A percentile compares a stretch with the other conserved stretches of the same genome.
phyloP scores from a whole-genome alignment of 2,797 vertebrate genomes.

The Rhinogobio ventralis region DNA sequence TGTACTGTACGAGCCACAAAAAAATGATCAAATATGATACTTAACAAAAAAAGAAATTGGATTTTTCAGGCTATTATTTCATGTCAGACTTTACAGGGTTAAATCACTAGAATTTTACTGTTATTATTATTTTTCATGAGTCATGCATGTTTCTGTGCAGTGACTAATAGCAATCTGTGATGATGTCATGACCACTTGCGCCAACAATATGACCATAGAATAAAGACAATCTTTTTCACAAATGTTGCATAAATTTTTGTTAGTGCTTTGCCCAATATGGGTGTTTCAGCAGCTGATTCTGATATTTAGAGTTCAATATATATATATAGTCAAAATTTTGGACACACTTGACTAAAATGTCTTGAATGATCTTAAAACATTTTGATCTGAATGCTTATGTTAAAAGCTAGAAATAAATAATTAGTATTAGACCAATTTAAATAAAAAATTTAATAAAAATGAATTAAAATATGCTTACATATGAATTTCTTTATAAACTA shows the following conservation, averaged over 20 bases:
- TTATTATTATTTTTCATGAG: not conserved
- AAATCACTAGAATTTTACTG: not conserved
- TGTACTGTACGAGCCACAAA: not conserved
- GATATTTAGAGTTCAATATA: not conserved
- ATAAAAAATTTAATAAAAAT: no score
- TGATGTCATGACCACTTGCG: not conserved
- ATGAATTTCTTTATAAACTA: not conserved
- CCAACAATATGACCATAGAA: not conserved
- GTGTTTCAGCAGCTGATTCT: not conserved
- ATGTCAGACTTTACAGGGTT: not conserved
- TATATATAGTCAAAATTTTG: not conserved
- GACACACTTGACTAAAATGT: not conserved
- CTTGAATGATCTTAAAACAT: not conserved
- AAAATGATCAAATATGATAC: not conserved
- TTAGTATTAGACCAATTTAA: not conserved
- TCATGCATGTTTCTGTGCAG: not conserved
- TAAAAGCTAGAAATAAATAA: not conserved
- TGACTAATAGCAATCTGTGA: constrained; percentile 35
- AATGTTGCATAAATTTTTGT: constrained; percentile 2
- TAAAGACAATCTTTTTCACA: not conserved
- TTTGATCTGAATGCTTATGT: not conserved
- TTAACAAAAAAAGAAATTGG: no score
- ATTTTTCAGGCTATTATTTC: not conserved
- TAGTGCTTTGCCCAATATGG: not conserved
- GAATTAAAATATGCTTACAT: not conserved